Base-by-base conservation (phyloP, 2,797 vertebrate species). In the Percopsis omiscomaycus region DNA sequence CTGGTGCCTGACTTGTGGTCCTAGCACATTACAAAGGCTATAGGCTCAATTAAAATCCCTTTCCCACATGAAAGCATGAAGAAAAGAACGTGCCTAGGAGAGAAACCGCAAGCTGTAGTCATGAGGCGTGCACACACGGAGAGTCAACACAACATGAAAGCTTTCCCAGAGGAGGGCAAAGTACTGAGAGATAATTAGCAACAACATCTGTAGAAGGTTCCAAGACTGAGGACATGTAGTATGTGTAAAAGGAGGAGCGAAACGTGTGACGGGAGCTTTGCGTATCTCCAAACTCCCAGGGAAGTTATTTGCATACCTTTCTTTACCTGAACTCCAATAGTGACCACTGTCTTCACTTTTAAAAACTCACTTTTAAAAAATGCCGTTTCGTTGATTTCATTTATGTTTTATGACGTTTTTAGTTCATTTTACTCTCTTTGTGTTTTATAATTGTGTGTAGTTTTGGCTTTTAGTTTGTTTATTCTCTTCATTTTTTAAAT, bases 21-120 rank as follows among this genome's bases (percentile, higher is more conserved):
- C 66, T 67, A 62, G 13, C 59, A 37, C 50, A 57, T 59, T 50
- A 3, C 64, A 75, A 61, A 63, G 16, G 71, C 61, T 2, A 5
- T n/a, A n/a, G 59, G 70, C 27, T 2, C 60, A 71, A 4, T 22
- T 13, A 70, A 32, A 53, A 64, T 65, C 54, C 48, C 56, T 73
- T 72, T 74, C 60, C 78, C 75, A 84, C 83, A 86, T 82, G n/a
- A 80, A 57, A 75, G 69, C 68, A 68, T 63, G 44, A 70, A 72
- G 60, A 57, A 69, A 10, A 59, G 46, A 46, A 59, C 57, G 29
- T 47, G 44, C 42, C 15, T 16, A 27, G 22, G 16, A 47, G 45
- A 48, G 22, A 3, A 60, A 74, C 55, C 68, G 28, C 71, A 28
- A 45, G 63, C 75, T 78, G 77, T 80, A 73, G 16, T 14, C 79